Conservation (phyloP, 2,888 invertebrate genomes). For the Furcula furcula region DNA sequence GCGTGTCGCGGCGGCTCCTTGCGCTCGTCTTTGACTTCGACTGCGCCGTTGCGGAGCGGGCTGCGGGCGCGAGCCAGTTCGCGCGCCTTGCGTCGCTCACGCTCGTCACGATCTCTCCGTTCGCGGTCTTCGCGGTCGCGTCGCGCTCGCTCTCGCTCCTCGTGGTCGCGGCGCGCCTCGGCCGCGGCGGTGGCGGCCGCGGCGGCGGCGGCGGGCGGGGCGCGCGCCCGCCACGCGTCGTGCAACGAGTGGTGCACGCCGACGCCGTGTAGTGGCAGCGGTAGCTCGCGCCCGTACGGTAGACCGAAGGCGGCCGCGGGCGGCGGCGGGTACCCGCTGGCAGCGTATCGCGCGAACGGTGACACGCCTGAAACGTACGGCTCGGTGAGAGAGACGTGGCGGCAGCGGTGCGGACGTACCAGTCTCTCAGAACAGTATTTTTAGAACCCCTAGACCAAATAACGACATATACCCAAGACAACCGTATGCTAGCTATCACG, state of each 20-base stretch:
- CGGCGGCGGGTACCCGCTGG: slow-evolving; percentile 84
- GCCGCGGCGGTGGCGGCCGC: slow-evolving; percentile 47
- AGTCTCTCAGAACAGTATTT: too few relatives aligned
- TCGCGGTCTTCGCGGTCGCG: slow-evolving; percentile 84
- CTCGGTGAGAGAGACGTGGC: slow-evolving; percentile 56
- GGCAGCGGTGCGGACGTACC: slow-evolving; percentile 25
- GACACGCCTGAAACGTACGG: slow-evolving; percentile 84
- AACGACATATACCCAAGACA: too few relatives aligned
- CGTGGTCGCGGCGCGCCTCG: slow-evolving; percentile 68
- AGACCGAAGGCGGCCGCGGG: slow-evolving; percentile 86
- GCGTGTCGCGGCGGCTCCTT: slow-evolving; percentile 74
- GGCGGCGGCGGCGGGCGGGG: slow-evolving; percentile 44
- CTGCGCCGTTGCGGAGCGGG: slow-evolving; percentile 87
- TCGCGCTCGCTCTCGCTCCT: slow-evolving; percentile 77
- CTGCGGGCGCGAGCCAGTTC: slow-evolving; percentile 86
- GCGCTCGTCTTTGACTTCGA: slow-evolving; percentile 75
- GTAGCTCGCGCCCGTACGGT: slow-evolving; percentile 85
- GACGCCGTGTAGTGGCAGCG: slow-evolving; percentile 73
- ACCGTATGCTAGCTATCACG: too few relatives aligned
- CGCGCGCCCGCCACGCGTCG: slow-evolving; percentile 65
- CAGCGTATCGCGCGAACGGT: slow-evolving; percentile 91
- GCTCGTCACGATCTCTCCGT: slow-evolving; percentile 58
- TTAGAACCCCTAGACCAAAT: too few relatives aligned
- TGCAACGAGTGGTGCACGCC: slow-evolving; percentile 71
- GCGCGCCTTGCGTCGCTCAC: slow-evolving; percentile 81